Evolutionary conservation across 2,797 vertebrate genomes (phyloP).

Genomic region (Coreius guichenoti): DNA sequence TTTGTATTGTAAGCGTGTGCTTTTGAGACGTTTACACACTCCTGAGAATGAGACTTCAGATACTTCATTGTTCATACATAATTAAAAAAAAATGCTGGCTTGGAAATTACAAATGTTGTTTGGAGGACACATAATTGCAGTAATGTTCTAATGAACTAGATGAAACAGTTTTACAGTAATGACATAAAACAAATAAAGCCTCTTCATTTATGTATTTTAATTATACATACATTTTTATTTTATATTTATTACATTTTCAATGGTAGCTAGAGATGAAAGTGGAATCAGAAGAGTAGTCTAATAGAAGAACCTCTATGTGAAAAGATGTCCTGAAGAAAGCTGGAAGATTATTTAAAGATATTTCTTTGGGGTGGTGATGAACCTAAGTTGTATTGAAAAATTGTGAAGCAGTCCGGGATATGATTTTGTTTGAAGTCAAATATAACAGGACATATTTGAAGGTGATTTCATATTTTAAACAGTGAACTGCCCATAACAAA

Average conservation of each 20-base stretch:
- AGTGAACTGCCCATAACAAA: background rate
- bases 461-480: background rate
- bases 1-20: conserved; percentile 19
- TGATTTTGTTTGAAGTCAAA: background rate
- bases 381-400: background rate
- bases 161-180: background rate
- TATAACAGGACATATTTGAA: background rate
- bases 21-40: background rate
- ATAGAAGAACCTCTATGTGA: background rate
- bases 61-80: background rate
- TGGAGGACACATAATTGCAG: conserved; percentile 8
- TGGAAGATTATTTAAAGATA: background rate
- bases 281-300: background rate
- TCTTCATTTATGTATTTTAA: background rate
- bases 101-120: background rate
- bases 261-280: background rate
- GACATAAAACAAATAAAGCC: background rate
- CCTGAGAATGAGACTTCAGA: background rate
- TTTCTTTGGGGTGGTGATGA: background rate
- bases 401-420: too few species aligned
- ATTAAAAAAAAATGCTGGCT: background rate
- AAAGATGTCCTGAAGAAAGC: background rate
- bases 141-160: conserved; percentile 10
- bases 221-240: background rate
- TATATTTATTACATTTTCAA: background rate